Conservation (phyloP, 2,113 vertebrate species). For the Microtus ochrogaster region DNA sequence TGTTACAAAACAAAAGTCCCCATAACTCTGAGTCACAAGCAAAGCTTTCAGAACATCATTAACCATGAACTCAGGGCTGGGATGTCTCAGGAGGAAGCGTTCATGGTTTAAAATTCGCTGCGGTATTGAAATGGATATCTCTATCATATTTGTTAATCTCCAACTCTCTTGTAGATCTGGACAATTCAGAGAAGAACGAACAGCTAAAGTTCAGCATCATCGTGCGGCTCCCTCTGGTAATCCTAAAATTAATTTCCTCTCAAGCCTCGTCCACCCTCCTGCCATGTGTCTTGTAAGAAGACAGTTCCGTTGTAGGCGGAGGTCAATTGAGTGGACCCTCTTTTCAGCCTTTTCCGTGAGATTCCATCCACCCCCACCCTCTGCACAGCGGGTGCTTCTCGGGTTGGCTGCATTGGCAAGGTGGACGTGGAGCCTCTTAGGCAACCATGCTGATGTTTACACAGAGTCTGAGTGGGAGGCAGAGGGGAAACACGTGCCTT, state of each 20-base stretch:
- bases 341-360: slow-evolving; percentile 54
- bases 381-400: not conserved
- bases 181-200: slow-evolving; percentile 92
- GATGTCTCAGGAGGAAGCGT: not conserved
- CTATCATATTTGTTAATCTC: not conserved
- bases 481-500: slow-evolving; percentile 57
- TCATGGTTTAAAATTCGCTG: not conserved
- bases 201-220: slow-evolving; percentile 94
- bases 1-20: not conserved
- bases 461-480: not conserved
- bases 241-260: slow-evolving; percentile 10
- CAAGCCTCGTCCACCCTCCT: slow-evolving; percentile 36
- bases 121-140: not conserved
- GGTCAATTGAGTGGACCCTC: not conserved
- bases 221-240: slow-evolving; percentile 94
- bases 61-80: not conserved
- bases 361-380: not conserved
- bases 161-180: slow-evolving; percentile 89
- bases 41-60: not conserved
- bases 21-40: not conserved
- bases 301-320: slow-evolving; percentile 1
- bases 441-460: slow-evolving; percentile 50
- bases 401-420: not conserved
- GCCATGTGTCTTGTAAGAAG: not conserved
- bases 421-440: not conserved